Base-by-base conservation (phyloP, 2,888 invertebrate genomes). In the Litoditis marina region DNA sequence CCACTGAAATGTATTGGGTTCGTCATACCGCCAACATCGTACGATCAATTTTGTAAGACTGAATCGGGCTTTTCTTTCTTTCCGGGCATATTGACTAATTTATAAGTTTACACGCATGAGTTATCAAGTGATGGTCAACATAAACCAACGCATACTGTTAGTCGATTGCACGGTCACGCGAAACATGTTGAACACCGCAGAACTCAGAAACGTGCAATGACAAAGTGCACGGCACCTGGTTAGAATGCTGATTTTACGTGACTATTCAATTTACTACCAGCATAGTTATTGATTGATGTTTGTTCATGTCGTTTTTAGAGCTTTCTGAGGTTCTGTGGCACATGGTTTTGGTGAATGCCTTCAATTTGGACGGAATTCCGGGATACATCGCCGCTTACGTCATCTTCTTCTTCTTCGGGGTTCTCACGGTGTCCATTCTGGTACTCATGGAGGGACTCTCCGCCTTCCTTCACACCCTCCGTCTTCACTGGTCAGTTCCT, bases 361-460 rank as follows among this genome's bases (percentile, higher is more conserved):
- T 76, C 65, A 59, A 47, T 19, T 42, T 61, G 30, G 53, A 53
- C 49, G 69, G 63, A 44, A 60, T 59, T 34, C 49, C 56, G 30
- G 67, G 61, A 13, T 64, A 60, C 66, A 71, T 71, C 31, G 66
- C 69, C 7, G 63, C 64, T 46, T 74, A 66, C 58, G 68, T 74
- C 25, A 71, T 94, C 69, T 99, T 98, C 87, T 90, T 90, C 64
- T 89, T 91, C 79, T 99, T 96, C 93, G 91, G 91, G 13, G 69
- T 79, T 13, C 88, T 98, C 72, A 96, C 96, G 47, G 88, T 98
- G 46, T 90, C 92, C 80, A 94, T 99, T 85, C 88, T 98, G 36
- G 92, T 99, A 64, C 87, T 96, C 53, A 99, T 99, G 98, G 98
- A 99, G 87, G 98, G 98, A 4, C 88, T 98, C 32, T 96, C 95